Evolutionary conservation across 1,140 invertebrate species (phyloP).

Genomic region (Heliconius hermathena): DNA sequence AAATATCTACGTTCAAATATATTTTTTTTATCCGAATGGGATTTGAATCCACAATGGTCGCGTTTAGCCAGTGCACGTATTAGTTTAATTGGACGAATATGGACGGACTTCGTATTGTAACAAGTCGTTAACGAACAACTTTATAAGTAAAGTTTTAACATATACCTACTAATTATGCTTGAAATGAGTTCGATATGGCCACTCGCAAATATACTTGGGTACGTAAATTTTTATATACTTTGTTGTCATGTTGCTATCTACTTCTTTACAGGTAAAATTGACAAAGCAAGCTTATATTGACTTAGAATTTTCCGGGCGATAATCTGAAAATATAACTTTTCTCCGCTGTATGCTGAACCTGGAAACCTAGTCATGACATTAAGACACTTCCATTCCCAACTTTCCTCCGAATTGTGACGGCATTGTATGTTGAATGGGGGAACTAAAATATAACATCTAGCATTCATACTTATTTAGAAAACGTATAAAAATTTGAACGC

Average conservation of each 20-base stretch:
- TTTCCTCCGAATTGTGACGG: no score
- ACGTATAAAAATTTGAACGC: no score
- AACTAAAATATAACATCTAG: no score
- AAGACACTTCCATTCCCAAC: no score
- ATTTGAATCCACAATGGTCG: background rate
- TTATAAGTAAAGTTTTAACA: background rate
- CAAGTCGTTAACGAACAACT: background rate
- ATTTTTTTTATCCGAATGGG: background rate
- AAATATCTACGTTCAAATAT: background rate
- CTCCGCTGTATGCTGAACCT: no score
- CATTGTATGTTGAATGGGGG: no score
- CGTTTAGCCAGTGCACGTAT: background rate
- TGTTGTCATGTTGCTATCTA: background rate
- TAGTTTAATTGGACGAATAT: background rate
- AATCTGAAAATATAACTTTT: no score
- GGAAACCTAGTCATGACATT: no score
- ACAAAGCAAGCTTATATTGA: background rate
- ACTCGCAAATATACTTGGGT: background rate
- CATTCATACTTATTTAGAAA: no score
- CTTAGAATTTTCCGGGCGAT: background rate
- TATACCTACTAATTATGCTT: background rate
- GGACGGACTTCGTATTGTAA: background rate
- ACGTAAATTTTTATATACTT: background rate
- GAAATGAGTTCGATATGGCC: background rate
- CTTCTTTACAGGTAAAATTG: background rate